These are phyloP conservation scores for Drosophila paranaensis DNA, from an alignment of 2,888 invertebrate species.

Conservation along the genomic window DNA sequence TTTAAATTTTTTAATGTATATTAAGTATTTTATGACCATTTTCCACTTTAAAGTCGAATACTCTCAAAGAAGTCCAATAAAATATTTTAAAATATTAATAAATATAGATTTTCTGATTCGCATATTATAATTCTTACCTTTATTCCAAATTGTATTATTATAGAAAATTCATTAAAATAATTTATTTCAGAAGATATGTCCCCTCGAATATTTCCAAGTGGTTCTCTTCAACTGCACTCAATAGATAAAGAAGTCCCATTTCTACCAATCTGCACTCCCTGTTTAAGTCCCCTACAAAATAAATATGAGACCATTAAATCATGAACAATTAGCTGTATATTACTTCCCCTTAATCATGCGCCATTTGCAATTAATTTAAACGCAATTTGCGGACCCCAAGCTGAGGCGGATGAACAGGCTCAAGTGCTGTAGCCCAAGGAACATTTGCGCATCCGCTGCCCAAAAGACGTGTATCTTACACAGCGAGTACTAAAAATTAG, in stretches of 20 bases:
- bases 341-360: slow-evolving; percentile 79
- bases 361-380: slow-evolving; percentile 79
- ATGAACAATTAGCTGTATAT: slow-evolving; percentile 75
- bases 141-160: too few relatives aligned
- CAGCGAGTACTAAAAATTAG: slow-evolving; percentile 59
- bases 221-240: background rate
- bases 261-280: background rate
- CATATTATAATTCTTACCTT: too few relatives aligned
- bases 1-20: too few relatives aligned
- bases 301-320: slow-evolving; percentile 66
- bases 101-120: too few relatives aligned
- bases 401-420: slow-evolving; percentile 49
- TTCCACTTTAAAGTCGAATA: too few relatives aligned
- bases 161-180: background rate
- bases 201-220: background rate
- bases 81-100: too few relatives aligned
- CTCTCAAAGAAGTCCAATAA: too few relatives aligned
- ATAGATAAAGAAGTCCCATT: background rate
- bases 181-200: background rate
- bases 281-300: background rate
- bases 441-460: slow-evolving; percentile 62
- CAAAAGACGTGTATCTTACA: slow-evolving; percentile 64
- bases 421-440: slow-evolving; percentile 32
- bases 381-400: slow-evolving; percentile 74
- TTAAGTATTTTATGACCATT: too few relatives aligned